These are phyloP conservation scores for Meriones psammophilus DNA, from an alignment of 2,797 vertebrate species.

Conservation along the genomic window DNA sequence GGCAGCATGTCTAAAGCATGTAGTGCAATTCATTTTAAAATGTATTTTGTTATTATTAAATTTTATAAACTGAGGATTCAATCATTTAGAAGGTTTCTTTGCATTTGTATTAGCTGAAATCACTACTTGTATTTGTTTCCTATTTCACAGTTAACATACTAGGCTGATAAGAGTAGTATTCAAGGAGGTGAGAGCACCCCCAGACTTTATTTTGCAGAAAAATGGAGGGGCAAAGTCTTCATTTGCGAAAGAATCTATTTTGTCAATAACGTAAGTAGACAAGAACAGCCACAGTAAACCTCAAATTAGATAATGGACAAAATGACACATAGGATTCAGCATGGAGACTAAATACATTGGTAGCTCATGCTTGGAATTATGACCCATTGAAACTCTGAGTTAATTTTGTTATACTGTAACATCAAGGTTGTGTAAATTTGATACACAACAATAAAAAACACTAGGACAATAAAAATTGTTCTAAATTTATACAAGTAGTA, in stretches of 20 bases:
- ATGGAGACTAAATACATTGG: neutral
- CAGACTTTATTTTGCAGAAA: neutral
- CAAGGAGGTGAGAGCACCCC: neutral
- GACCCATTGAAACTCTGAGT: neutral
- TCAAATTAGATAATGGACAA: neutral
- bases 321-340: neutral
- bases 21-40: neutral
- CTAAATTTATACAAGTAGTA: neutral
- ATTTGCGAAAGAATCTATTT: neutral
- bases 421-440: neutral
- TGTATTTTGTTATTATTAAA: neutral
- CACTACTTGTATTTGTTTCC: neutral
- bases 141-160: neutral
- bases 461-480: slow-evolving; percentile 1
- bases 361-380: neutral
- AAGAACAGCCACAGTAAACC: neutral
- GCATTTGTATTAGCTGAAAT: neutral
- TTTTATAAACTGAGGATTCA: neutral
- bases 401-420: neutral
- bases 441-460: neutral
- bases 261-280: neutral
- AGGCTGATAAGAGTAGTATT: neutral
- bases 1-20: neutral
- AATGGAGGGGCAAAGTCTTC: neutral
- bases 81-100: neutral